Conservation (phyloP, 2,888 invertebrate species). For the Lycophotia porphyrea region DNA sequence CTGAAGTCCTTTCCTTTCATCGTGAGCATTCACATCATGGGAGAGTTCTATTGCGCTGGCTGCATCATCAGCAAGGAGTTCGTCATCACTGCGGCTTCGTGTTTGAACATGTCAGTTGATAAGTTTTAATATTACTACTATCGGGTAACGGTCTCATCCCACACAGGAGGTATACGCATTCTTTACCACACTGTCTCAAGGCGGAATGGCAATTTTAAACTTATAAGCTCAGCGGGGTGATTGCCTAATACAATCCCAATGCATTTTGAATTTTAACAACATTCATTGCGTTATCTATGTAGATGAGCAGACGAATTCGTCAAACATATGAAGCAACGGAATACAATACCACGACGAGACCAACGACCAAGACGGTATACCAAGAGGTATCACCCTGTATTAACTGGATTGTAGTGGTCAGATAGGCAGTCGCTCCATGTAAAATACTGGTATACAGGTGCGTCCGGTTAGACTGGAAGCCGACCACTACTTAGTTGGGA, state of each 20-base stretch:
- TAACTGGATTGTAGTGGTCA: too few relatives aligned
- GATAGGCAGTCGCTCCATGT: too few relatives aligned
- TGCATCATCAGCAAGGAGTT: conserved; percentile 72
- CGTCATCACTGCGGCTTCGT: conserved; percentile 77
- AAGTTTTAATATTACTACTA: not conserved
- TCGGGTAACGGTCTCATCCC: not conserved
- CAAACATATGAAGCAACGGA: not conserved
- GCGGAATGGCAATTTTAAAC: not conserved
- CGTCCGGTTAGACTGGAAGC: too few relatives aligned
- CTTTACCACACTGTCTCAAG: not conserved
- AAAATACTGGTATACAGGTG: too few relatives aligned
- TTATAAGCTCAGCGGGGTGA: not conserved
- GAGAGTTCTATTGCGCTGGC: conserved; percentile 71
- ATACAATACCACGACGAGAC: too few relatives aligned
- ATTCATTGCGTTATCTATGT: not conserved
- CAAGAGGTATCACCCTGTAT: not conserved
- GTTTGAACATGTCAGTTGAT: conserved; percentile 73
- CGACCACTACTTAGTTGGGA: too few relatives aligned
- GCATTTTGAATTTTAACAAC: not conserved
- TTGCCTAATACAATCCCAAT: not conserved
- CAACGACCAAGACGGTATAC: too few relatives aligned
- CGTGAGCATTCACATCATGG: conserved; percentile 70
- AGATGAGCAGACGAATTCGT: not conserved
- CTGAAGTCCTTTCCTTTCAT: conserved; percentile 72
- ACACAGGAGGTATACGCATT: not conserved